These are phyloP conservation scores for Chionomys nivalis DNA, from an alignment of 2,113 vertebrate genomes.

Conservation along the genomic window DNA sequence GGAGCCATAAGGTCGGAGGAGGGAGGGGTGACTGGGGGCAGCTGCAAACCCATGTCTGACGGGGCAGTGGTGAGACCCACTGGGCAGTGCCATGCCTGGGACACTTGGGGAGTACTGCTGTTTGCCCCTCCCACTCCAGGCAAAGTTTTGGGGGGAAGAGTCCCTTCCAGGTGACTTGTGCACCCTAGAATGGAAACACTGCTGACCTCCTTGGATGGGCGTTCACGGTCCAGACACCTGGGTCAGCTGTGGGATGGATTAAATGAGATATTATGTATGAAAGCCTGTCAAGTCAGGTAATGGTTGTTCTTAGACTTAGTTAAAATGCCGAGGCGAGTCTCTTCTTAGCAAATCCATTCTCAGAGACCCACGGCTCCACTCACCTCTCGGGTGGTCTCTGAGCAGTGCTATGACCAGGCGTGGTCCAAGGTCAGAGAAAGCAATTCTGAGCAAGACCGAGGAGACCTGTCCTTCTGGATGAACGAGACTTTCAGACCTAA, in stretches of 20 bases:
- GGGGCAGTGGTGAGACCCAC: too few relatives aligned
- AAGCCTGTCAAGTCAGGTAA: neutral
- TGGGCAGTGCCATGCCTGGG: fast-evolving
- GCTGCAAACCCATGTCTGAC: neutral
- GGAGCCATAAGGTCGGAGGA: constrained; percentile 49
- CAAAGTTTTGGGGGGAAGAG: neutral
- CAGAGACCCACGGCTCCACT: neutral
- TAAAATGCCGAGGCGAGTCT: neutral
- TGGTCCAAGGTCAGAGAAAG: neutral
- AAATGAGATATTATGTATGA: neutral
- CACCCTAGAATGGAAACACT: neutral
- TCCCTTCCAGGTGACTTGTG: neutral
- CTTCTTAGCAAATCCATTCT: neutral
- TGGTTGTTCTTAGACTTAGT: neutral
- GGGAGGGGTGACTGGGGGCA: neutral
- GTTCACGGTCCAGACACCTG: neutral
- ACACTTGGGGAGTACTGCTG: neutral
- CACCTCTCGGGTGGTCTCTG: fast-evolving
- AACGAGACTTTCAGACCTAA: neutral
- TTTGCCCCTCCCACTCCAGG: fast-evolving
- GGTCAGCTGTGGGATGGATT: neutral
- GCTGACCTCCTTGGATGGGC: neutral
- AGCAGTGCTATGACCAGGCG: fast-evolving
- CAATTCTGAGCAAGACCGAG: too few relatives aligned
- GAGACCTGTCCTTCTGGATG: neutral